Evolutionary conservation across 2,888 invertebrate species (phyloP).

Genomic region (Zaprionus lineosus): DNA sequence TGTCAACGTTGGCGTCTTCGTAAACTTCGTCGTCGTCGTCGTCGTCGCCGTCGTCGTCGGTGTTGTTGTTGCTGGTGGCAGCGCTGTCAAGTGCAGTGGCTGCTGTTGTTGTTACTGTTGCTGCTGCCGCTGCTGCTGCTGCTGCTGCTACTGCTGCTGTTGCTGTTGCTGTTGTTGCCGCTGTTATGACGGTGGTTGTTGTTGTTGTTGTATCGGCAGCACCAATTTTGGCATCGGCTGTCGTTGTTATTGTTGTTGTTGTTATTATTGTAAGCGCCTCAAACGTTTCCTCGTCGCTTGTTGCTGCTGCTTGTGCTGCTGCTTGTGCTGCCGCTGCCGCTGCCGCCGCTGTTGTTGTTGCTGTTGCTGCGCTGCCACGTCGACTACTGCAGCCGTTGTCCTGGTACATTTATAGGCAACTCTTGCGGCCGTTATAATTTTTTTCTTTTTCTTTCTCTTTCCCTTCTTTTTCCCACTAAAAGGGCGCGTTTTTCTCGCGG

Average conservation of each 20-base stretch:
- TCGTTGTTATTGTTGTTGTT: constrained; percentile 62
- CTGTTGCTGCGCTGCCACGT: constrained; percentile 67
- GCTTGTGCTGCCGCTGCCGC: constrained; percentile 21
- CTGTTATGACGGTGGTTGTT: constrained; percentile 22
- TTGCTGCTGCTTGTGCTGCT: constrained; percentile 12
- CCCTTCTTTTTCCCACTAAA: not conserved
- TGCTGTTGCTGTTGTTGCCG: constrained; percentile 20
- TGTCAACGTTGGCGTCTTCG: constrained; percentile 16
- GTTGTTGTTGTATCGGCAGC: constrained; percentile 23
- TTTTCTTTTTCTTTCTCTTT: constrained; percentile 8
- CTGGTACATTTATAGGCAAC: constrained; percentile 80
- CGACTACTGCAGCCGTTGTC: constrained; percentile 82
- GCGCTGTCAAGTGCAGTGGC: constrained; percentile 10
- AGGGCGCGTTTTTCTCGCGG: constrained; percentile 5
- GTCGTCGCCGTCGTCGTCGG: constrained; percentile 3
- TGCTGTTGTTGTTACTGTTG: constrained; percentile 8
- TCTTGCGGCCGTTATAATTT: constrained; percentile 33
- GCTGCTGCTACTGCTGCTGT: constrained; percentile 15
- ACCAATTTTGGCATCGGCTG: constrained; percentile 37
- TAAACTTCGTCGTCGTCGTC: not conserved
- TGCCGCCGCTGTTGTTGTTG: constrained; percentile 52
- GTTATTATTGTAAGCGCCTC: constrained; percentile 68
- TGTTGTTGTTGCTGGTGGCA: constrained; percentile 12
- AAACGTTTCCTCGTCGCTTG: constrained; percentile 45
- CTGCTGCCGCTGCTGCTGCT: constrained; percentile 2